phyloP scores from a whole-genome alignment of 2,113 vertebrate genomes.

The Boulengeromyrus knoepffleri region DNA sequence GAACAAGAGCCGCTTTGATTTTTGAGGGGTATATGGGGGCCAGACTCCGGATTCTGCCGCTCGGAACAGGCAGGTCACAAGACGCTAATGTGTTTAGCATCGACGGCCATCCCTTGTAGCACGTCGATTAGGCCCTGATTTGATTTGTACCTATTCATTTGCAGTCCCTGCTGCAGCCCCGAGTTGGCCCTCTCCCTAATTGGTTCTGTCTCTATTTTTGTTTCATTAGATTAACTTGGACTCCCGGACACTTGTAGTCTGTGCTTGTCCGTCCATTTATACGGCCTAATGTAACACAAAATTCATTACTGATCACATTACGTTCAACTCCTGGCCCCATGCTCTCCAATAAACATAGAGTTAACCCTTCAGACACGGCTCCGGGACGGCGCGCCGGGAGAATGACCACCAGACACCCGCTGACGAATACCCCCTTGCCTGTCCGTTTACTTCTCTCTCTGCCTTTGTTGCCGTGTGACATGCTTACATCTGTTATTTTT shows the following conservation, averaged over 20 bases:
- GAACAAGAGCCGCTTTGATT: slow-evolving; percentile 79
- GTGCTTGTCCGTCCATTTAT: slow-evolving; percentile 83
- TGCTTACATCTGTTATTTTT: neutral
- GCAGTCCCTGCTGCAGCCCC: slow-evolving; percentile 87
- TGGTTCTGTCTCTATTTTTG: slow-evolving; percentile 93
- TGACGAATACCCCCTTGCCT: neutral
- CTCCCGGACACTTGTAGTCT: slow-evolving; percentile 96
- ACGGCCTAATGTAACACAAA: slow-evolving; percentile 98
- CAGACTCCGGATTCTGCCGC: slow-evolving; percentile 76
- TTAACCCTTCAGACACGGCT: slow-evolving; percentile 67
- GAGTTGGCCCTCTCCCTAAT: slow-evolving; percentile 87
- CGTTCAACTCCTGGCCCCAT: slow-evolving; percentile 83
- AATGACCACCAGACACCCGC: neutral
- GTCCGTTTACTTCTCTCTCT: neutral
- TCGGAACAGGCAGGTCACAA: slow-evolving; percentile 84
- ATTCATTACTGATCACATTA: slow-evolving; percentile 99
- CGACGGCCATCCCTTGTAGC: slow-evolving; percentile 85
- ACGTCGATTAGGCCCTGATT: slow-evolving; percentile 92
- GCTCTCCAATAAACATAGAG: slow-evolving; percentile 79
- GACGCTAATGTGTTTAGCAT: slow-evolving; percentile 92
- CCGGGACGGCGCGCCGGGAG: slow-evolving; percentile 26
- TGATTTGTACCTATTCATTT: slow-evolving; percentile 97
- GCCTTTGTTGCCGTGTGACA: neutral
- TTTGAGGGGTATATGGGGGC: slow-evolving; percentile 58
- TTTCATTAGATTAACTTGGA: slow-evolving; percentile 98